phyloP scores from a whole-genome alignment of 2,888 invertebrate species.

The Diogma glabrata region DNA sequence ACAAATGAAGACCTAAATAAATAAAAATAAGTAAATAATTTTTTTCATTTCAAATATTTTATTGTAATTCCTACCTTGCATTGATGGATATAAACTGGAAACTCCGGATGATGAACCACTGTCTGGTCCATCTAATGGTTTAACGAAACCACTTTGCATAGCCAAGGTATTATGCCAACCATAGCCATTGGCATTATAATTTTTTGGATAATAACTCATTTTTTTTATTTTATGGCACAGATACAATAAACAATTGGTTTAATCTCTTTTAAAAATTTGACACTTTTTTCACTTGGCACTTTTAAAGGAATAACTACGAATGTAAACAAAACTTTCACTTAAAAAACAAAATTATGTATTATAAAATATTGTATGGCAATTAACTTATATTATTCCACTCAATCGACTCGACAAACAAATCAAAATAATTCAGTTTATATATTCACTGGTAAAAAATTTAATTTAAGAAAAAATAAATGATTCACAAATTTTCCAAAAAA shows the following conservation, averaged over 20 bases:
- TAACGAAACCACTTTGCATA: constrained; percentile 16
- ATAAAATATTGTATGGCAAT: no score
- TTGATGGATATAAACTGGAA: background rate
- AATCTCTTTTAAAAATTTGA: background rate
- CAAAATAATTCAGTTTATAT: no score
- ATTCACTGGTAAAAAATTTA: no score
- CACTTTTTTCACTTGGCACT: background rate
- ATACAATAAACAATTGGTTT: no score
- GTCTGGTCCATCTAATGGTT: background rate
- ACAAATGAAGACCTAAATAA: constrained; percentile 4
- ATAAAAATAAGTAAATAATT: background rate
- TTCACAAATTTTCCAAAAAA: no score
- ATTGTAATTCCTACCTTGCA: background rate
- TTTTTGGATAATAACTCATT: constrained; percentile 29
- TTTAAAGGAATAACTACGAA: no score
- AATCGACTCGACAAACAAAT: no score
- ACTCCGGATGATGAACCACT: background rate
- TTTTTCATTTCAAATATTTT: background rate
- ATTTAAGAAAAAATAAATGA: no score
- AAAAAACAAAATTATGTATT: background rate
- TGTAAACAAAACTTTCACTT: constrained; percentile 8
- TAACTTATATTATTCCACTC: no score
- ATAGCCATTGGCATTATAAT: constrained; percentile 33
- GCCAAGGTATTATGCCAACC: constrained; percentile 33
- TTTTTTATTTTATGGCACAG: constrained; percentile 3